Base-by-base conservation (phyloP, 2,797 vertebrate species). In the Periparus ater region DNA sequence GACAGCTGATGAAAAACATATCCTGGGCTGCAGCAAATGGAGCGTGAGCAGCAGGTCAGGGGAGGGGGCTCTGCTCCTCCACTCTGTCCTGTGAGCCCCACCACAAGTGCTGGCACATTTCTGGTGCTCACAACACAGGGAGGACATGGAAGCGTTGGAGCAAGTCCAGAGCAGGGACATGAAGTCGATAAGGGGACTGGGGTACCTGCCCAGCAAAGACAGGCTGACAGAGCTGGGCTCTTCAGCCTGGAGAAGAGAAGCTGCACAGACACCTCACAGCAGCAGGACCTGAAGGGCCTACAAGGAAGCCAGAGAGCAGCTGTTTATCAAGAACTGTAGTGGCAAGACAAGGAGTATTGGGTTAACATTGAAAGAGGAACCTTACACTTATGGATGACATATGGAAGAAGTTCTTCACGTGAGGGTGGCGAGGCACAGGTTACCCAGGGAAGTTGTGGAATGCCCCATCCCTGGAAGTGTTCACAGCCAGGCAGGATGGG, bases 181-280 rank as follows among this genome's bases (percentile, higher is more conserved):
- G 27, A 55, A 50, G 36, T 3, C n/a, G 13, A 0, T 38, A 15
- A n/a, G 11, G 17, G 44, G 32, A 45, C 32, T 38, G 10, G 7
- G 17, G n/a, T 11, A 55, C 32, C 7, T n/a, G 11, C 9, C 13
- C 17, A 50, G 5, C 12, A 23, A 36, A 57, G 30, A 67, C 26
- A 81, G 36, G 13, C 13, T 44, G 50, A 22, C 19, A 50, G 55
- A 62, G 32, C 1, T 42, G 42, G 26, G 57, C 36, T 38, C 42
- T 8, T 32, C 71, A 70, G 36, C 42, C 23, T 16, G 23, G 44
- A 70, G 18, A 54, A 67, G 17, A 27, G 15, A 54, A 48, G 32
- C 0, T 55, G 22, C 50, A 20, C 3, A 2, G 32, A 62, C 11
- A 62, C 36, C 27, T n/a, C 86, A 25, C 0, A 38, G n/a, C 32